These are phyloP conservation scores for Brachycybe producta DNA, from an alignment of 2,888 invertebrate species.

Conservation along the genomic window DNA sequence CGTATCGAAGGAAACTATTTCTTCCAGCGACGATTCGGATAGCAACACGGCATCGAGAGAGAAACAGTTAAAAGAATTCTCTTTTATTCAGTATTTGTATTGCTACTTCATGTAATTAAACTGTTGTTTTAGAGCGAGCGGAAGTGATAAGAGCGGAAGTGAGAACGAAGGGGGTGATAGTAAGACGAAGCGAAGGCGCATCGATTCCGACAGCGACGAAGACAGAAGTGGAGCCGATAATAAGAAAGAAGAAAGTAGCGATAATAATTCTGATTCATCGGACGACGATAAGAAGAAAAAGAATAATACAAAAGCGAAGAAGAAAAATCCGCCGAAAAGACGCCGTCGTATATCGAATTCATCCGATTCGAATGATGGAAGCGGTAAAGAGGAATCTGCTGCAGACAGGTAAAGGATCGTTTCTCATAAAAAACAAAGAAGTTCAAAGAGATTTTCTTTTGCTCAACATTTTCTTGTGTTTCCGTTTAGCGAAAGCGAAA, in stretches of 20 bases:
- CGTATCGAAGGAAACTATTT: conserved; percentile 88
- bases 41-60: conserved; percentile 45
- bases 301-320: no score
- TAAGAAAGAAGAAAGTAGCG: neutral
- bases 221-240: conserved; percentile 2
- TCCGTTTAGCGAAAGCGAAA: neutral
- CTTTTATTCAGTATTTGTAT: neutral
- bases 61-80: conserved; percentile 17
- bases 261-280: neutral
- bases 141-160: neutral
- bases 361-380: conserved; percentile 5
- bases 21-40: conserved; percentile 51
- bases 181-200: neutral
- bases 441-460: no score
- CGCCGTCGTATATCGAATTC: no score
- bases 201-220: conserved; percentile 11
- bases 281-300: no score
- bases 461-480: neutral
- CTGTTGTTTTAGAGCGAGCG: neutral
- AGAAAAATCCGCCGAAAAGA: no score
- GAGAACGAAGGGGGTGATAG: conserved; percentile 4
- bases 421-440: no score
- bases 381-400: neutral
- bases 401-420: no score
- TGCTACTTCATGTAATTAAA: neutral